These are phyloP conservation scores for Trachelus iudaicus DNA, from an alignment of 2,888 invertebrate species.

Conservation along the genomic window DNA sequence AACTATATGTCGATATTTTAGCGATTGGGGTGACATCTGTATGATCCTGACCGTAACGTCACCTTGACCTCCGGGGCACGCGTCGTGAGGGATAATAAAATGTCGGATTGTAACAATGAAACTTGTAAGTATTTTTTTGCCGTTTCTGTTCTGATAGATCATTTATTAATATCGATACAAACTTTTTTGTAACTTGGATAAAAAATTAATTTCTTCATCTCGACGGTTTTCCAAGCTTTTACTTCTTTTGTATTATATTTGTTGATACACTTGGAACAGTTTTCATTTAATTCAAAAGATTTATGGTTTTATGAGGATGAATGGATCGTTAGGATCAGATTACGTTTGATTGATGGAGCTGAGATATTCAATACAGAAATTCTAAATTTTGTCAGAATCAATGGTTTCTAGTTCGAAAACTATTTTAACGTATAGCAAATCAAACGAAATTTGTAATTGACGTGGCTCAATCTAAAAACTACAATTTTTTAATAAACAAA, in stretches of 20 bases:
- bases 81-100: neutral
- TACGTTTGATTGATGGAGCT: neutral
- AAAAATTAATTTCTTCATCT: neutral
- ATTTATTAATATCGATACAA: neutral
- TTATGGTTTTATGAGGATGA: neutral
- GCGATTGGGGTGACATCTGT: neutral
- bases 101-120: neutral
- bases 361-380: neutral
- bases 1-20: neutral
- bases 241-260: neutral
- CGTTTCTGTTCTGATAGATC: neutral
- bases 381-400: neutral
- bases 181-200: neutral
- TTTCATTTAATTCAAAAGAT: neutral
- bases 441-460: neutral
- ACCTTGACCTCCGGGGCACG: neutral
- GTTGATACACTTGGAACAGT: neutral
- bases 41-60: neutral
- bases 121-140: neutral
- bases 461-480: neutral
- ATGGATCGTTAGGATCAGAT: neutral
- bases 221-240: neutral
- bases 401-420: neutral
- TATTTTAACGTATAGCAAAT: neutral
- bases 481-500: too few species aligned